phyloP scores from a whole-genome alignment of 2,113 vertebrate species.

The Saccopteryx bilineata region DNA sequence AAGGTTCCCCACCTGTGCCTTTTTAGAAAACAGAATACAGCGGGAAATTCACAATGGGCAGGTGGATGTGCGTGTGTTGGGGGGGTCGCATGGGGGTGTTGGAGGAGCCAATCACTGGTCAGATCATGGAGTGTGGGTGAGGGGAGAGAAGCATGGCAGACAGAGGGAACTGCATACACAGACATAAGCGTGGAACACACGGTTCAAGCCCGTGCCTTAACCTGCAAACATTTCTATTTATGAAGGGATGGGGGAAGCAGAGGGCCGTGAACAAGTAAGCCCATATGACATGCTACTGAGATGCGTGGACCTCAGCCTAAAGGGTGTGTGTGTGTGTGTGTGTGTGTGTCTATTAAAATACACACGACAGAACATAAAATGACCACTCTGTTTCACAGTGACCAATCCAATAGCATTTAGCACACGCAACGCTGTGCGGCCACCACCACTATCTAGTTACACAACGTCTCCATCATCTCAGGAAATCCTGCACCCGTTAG shows the following conservation, averaged over 20 bases:
- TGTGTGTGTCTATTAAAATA: not conserved
- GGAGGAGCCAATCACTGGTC: not conserved
- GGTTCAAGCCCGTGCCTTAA: rapidly evolving
- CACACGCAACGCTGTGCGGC: not conserved
- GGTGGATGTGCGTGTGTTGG: not conserved
- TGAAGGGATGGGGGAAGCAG: not conserved
- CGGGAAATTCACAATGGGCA: not conserved
- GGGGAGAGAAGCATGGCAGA: rapidly evolving
- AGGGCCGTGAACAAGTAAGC: not conserved
- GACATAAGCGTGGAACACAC: rapidly evolving
- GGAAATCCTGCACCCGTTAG: not conserved
- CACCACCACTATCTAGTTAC: not conserved
- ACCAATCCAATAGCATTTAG: not conserved
- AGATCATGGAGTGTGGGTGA: not conserved
- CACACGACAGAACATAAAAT: not conserved
- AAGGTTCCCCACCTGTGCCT: not conserved
- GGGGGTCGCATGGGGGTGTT: not conserved
- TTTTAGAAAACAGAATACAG: not conserved
- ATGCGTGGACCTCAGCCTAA: not conserved
- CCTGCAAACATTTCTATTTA: not conserved
- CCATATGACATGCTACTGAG: not conserved
- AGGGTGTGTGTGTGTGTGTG: not conserved
- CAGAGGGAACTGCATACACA: not conserved
- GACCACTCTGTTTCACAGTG: not conserved
- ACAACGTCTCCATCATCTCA: not conserved